Base-by-base conservation (phyloP, 2,113 vertebrate species). In the Microcebus jonahi region DNA sequence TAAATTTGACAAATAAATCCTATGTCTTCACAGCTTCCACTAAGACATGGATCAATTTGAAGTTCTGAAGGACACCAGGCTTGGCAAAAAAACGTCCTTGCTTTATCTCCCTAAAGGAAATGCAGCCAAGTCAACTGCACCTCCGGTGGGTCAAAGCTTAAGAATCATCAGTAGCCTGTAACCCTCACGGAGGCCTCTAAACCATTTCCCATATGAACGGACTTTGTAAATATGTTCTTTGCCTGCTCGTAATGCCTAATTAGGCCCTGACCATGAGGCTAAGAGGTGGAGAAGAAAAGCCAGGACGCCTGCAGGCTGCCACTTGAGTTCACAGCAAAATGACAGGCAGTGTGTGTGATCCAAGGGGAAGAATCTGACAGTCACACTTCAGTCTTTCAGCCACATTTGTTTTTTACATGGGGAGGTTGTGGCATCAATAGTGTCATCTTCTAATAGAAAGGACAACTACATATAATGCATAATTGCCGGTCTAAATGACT, bases 401-500 rank as follows among this genome's bases (percentile, higher is more conserved):
- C 53, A 95, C 95, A 34, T 87, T 50, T 96, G 97, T 94, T 96
- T 92, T 96, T 94, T 70, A 97, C 86, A 91, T 91, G 86, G 65
- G 53, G 83, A 98, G 91, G 86, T 67, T 98, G 93, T 81, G 91
- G 94, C 96, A 96, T 97, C 98, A 97, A 97, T 76, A 97, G 94
- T 97, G 97, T 97, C 98, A 98, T 97, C 98, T 96, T 97, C 97
- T 97, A 98, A 98, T 97, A 97, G 97, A 97, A 98, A 98, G 97
- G 98, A 98, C 98, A 97, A 97, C 98, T 96, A 86, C 95, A 97
- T 84, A 97, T 97, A 98, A 97, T 97, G 97, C 86, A 94, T 88
- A 98, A 96, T 81, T 98, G 97, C 96, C 73, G 97, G 92, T 97
- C 94, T 98, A 98, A 98, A 98, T 98, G 96, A 98, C 98, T 98